A percentile compares a stretch with the other conserved stretches of the same genome.
phyloP scores from a whole-genome alignment of 2,113 vertebrate species.

The Procavia capensis region DNA sequence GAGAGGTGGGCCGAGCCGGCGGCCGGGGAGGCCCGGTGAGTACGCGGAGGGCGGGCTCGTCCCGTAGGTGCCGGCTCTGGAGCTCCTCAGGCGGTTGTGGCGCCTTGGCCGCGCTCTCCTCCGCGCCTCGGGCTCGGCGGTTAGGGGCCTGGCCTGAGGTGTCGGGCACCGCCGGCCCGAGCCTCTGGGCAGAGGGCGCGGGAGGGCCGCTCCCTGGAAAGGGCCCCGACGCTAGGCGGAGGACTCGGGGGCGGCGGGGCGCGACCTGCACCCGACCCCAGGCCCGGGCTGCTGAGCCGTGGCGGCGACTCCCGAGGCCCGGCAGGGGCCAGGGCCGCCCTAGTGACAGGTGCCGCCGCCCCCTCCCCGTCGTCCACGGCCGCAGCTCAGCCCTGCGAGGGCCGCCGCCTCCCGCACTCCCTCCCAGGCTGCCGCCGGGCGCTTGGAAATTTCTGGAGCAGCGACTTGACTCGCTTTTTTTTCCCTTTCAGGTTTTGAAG shows the following conservation, averaged over 20 bases:
- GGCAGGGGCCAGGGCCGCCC: background rate
- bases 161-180: background rate
- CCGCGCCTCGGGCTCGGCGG: background rate
- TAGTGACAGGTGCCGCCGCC: slow-evolving; percentile 71
- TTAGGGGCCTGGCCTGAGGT: slow-evolving; percentile 46
- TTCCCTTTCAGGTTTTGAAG: slow-evolving; percentile 42
- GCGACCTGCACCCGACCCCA: background rate
- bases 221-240: background rate
- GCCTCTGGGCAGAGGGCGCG: slow-evolving; percentile 31
- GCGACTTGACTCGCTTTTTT: background rate
- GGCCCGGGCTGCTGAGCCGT: background rate
- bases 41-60: slow-evolving; percentile 28
- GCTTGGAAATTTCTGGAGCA: slow-evolving; percentile 64
- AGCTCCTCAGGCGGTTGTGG: background rate
- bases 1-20: background rate
- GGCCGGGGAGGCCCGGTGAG: slow-evolving; percentile 69
- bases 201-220: background rate
- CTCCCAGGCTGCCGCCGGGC: background rate
- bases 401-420: background rate
- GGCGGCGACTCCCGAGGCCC: background rate
- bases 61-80: background rate
- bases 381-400: background rate
- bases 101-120: background rate
- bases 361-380: background rate
- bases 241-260: background rate